Evolutionary conservation across 1,140 invertebrate genomes (phyloP).

Genomic region (Ceratitis capitata): DNA sequence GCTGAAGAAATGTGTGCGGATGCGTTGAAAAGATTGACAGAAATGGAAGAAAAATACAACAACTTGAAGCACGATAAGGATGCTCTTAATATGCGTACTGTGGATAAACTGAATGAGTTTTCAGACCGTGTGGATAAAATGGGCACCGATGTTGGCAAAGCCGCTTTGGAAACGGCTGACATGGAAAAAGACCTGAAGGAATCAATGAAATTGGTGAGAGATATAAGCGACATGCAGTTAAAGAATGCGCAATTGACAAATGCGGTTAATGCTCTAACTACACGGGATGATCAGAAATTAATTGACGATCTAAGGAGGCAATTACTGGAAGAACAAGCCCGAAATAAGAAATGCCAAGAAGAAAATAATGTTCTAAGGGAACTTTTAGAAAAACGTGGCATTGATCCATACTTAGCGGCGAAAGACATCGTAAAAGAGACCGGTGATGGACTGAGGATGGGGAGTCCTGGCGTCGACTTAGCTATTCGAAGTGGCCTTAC

Average conservation of each 20-base stretch:
- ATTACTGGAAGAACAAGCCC: conserved; percentile 49
- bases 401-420: conserved; percentile 42
- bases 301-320: conserved; percentile 47
- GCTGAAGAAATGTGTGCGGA: conserved; percentile 15
- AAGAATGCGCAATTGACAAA: conserved; percentile 39
- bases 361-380: neutral
- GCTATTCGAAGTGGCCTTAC: neutral
- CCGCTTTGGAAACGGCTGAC: neutral
- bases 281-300: conserved; percentile 43
- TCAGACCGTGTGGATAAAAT: conserved; percentile 19
- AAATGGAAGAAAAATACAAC: conserved; percentile 31
- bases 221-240: conserved; percentile 42
- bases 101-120: conserved; percentile 26
- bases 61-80: neutral
- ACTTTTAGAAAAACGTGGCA: conserved; percentile 42
- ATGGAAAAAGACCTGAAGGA: conserved; percentile 37
- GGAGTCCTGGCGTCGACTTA: neutral
- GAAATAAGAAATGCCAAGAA: conserved; percentile 17
- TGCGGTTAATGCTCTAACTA: conserved; percentile 40
- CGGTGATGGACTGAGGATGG: neutral
- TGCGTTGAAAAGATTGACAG: conserved; percentile 1
- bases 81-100: neutral
- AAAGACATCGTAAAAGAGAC: neutral
- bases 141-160: conserved; percentile 10
- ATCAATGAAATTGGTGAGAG: conserved; percentile 35